phyloP scores from a whole-genome alignment of 2,888 invertebrate species.

The Leuctra nigra region DNA sequence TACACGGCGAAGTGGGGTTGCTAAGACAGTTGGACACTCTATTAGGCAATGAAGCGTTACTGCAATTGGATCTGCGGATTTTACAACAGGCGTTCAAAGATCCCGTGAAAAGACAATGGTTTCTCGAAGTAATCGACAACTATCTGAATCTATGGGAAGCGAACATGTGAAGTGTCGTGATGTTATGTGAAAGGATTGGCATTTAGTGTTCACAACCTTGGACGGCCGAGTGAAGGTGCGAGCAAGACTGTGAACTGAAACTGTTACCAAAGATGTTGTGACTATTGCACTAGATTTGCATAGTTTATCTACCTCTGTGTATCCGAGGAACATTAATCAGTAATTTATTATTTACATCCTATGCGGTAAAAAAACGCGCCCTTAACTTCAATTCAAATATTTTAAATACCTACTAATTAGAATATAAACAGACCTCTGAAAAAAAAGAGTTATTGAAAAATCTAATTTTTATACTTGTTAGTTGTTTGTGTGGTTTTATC shows the following conservation, averaged over 20 bases:
- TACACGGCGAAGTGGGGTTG: constrained; percentile 70
- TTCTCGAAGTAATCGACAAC: constrained; percentile 82
- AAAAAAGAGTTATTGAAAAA: too few relatives aligned
- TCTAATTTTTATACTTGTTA: too few relatives aligned
- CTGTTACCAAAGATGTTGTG: not conserved
- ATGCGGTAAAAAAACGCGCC: too few relatives aligned
- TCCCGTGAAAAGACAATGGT: constrained; percentile 68
- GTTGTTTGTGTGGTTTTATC: too few relatives aligned
- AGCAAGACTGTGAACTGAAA: not conserved
- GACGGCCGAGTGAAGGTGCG: not conserved
- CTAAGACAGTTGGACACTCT: constrained; percentile 63
- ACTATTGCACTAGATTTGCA: too few relatives aligned
- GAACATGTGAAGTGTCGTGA: constrained; percentile 57
- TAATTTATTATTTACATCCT: too few relatives aligned
- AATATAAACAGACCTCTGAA: too few relatives aligned
- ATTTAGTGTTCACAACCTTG: not conserved
- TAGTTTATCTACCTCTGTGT: too few relatives aligned
- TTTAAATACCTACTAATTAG: too few relatives aligned
- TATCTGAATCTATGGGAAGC: constrained; percentile 85
- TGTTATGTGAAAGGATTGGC: not conserved
- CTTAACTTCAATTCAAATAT: too few relatives aligned
- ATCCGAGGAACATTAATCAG: too few relatives aligned
- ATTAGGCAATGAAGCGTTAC: constrained; percentile 73
- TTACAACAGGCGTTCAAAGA: constrained; percentile 73
- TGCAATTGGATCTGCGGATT: constrained; percentile 74